These are phyloP conservation scores for Ctena decussata DNA, from an alignment of 2,888 invertebrate genomes.

Conservation along the genomic window DNA sequence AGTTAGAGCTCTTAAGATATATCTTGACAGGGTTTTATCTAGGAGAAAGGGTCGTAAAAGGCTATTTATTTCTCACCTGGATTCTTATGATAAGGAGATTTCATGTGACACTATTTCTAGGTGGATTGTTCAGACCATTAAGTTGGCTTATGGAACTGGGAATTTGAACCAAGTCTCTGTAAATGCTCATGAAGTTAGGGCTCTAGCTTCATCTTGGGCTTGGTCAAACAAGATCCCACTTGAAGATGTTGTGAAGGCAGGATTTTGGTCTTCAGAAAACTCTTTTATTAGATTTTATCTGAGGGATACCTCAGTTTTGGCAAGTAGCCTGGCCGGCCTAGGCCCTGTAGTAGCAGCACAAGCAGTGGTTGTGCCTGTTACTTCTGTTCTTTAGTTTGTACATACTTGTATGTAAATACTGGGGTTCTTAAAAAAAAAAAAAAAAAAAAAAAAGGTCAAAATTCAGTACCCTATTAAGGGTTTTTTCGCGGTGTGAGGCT, in stretches of 20 bases:
- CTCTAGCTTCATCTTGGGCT: neutral
- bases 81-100: neutral
- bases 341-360: neutral
- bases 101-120: neutral
- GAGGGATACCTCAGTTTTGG: neutral
- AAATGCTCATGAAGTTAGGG: neutral
- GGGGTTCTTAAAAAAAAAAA: too few relatives aligned
- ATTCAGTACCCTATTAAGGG: too few relatives aligned
- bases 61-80: neutral
- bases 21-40: neutral
- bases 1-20: neutral
- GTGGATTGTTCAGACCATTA: neutral
- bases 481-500: too few relatives aligned
- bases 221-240: neutral
- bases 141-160: too few relatives aligned
- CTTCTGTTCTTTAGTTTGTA: neutral
- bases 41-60: neutral
- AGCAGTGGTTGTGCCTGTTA: neutral
- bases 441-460: too few relatives aligned
- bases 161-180: too few relatives aligned
- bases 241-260: neutral
- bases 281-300: neutral
- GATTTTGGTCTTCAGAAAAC: constrained; percentile 2
- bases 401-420: neutral
- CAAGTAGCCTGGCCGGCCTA: neutral